Evolutionary conservation across 64 coral and sea anemone genomes (phyloP), one percentile per base, ranked within the genome.

Genomic region (Montipora capricornis): DNA sequence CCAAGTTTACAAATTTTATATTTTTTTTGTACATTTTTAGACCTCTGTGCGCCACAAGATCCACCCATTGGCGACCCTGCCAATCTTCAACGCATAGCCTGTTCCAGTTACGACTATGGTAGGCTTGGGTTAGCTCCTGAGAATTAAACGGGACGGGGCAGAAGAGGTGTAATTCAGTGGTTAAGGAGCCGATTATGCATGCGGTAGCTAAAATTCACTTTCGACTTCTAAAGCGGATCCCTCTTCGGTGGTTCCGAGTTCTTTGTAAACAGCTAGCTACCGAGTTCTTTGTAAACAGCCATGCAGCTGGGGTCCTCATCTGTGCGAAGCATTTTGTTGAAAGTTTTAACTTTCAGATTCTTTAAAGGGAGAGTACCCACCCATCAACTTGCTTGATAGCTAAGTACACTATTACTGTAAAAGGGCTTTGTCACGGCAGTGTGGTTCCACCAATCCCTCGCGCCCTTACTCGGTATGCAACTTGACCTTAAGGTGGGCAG

Each of bases 31-130:
- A 37, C 37, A 37, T 24, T 60, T 89, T 49, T 24, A 89, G 87
- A 89, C n/a, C 13, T 60, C 44, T 89, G 87, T 61, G 59, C 87
- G 19, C 87, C 58, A 62, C 50, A 19, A 29, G 87, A 89, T 48
- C 87, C 87, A 44, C 73, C 87, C 45, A 79, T 77, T 60, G 87
- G 87, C 6, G 44, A 89, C 20, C 4, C 75, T 44, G 44, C 12
- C 22, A 89, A 66, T 24, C 73, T 89, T 6, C 66, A 44, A 1
- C 5, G 17, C 5, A 48, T 5, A 22, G 82, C 82, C 48, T 89
- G 87, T 79, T 2, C 4, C 13, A 37, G 77, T 0, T 77, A 89
- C 74, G 4, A 77, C 15, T 89, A 89, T 22, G 87, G 87, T 89
- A 77, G 77, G 87, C 11, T 37, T 37, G 37, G 24, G 13, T 52